Base-by-base conservation (phyloP, 2,113 vertebrate genomes). In the Dicerorhinus sumatrensis region DNA sequence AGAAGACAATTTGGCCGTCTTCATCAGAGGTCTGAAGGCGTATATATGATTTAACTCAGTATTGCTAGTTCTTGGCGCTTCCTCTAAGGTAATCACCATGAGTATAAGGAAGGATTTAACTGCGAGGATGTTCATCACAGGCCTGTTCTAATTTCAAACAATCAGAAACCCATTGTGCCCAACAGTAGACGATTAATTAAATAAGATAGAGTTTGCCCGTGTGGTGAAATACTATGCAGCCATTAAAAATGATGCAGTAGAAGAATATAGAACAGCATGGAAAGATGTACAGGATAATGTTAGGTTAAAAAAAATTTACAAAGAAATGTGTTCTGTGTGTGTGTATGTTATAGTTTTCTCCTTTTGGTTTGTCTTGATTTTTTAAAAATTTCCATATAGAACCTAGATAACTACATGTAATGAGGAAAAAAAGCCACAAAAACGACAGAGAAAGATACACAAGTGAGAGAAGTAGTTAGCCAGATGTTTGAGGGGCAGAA, bases 41-140 rank as follows among this genome's bases (percentile, higher is more conserved):
- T 51, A 12, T 21, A 5, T 23, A 0, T 11, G 20, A 14, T 33
- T 48, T 21, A 39, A 75, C 33, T 54, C 29, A 0, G 5, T 31
- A 12, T 29, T 90, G 72, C 25, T 62, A 62, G 25, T 69, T 82
- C 67, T 46, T 46, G 48, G 63, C 63, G 36, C 25, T 77, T 17
- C n/a, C 54, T 31, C 81, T 69, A 25, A 96, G 12, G 54, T 17
- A 2, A n/a, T 58, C 4, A 3, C 27, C 33, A 0, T 3, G 16
- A 46, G 31, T 5, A 33, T 20, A 25, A 1, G 2, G 8, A 62
- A 60, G 77, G 31, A 18, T 29, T 54, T 48, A 67, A 48, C 21
- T 3, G 3, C 0, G 14, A 36, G 17, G 62, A 23, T 31, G 8
- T 62, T 29, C 31, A 48, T 58, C 60, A 6, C 3, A 23, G 51